Evolutionary conservation across 2,888 invertebrate species (phyloP).

Genomic region (Sinohyriopsis cumingii): DNA sequence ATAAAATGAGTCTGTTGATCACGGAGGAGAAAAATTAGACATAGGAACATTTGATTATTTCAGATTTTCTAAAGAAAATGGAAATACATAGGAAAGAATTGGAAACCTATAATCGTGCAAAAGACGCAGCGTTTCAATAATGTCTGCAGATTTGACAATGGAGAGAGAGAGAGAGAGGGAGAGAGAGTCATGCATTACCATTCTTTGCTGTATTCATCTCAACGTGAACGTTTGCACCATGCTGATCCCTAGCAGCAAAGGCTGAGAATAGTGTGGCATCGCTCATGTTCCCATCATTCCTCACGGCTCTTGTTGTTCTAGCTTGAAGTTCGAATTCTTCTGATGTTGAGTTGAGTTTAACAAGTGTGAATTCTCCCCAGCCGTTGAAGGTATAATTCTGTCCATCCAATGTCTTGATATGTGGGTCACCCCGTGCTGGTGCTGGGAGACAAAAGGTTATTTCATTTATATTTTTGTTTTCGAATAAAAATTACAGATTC

Average conservation of each 20-base stretch:
- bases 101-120: too few species aligned
- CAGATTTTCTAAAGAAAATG: too few species aligned
- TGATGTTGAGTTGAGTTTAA: not conserved
- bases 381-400: conserved; percentile 2
- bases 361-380: conserved; percentile 1
- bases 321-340: conserved; percentile 8
- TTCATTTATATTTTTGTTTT: not conserved
- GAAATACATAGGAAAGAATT: too few species aligned
- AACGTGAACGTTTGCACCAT: conserved; percentile 5
- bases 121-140: too few species aligned
- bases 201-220: conserved; percentile 9
- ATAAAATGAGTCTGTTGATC: too few species aligned
- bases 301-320: conserved; percentile 2
- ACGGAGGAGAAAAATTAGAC: too few species aligned
- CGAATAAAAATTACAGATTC: too few species aligned
- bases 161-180: too few species aligned
- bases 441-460: not conserved
- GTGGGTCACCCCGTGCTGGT: conserved; percentile 5
- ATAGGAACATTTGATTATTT: too few species aligned
- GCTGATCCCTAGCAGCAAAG: conserved; percentile 10
- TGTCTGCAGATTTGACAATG: too few species aligned
- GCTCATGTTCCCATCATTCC: conserved; percentile 3
- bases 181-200: conserved; percentile 1
- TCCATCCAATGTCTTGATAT: conserved; percentile 3
- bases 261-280: conserved; percentile 8